Evolutionary conservation across 1,140 invertebrate species (phyloP), one percentile per base, ranked within the genome.

Genomic region (Drosophila ficusphila): DNA sequence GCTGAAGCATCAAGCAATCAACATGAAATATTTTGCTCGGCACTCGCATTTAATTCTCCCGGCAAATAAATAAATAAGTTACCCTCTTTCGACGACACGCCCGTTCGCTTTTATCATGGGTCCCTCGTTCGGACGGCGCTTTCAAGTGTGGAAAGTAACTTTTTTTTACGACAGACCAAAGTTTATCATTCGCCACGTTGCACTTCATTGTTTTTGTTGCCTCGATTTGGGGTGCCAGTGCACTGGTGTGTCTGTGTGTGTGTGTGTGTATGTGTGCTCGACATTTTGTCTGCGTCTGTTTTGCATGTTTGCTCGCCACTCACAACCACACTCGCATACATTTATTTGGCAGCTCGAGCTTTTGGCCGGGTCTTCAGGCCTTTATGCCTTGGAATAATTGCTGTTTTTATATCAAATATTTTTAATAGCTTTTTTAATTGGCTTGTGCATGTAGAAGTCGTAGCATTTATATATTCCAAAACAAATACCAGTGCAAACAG

Each of bases 131-230:
- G 54, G 46, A 44, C 36, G 44, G 49, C 54, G 56, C 65, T 70
- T 67, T 34, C 44, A 72, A 76, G 72, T 79, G 76, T 79, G 71
- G 27, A 52, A 75, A 79, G 74, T 85, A 76, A 72, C 54, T 38
- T 79, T 34, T 71, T 83, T 85, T 67, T 76, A 69, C 76, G 76
- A 79, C 70, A 85, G 75, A 76, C 75, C 85, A 79, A 85, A 86
- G 79, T 85, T 85, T 85, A 85, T 85, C 81, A 85, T 86, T 86
- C 78, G 71, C 81, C 81, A 85, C 65, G 71, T 76, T 68, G 56
- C 56, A 85, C 71, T 85, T 85, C 72, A 86, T 85, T 85, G 67
- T 86, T 75, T 79, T 76, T 78, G 60, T 56, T 76, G 61, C 31
- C 38, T 19, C 47, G 36, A 56, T 68, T 38, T 64, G 23, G 21